A percentile compares a stretch with the other conserved stretches of the same genome.
Conservation (phyloP, 1,140 invertebrate genomes). For the Drosophila mauritiana region DNA sequence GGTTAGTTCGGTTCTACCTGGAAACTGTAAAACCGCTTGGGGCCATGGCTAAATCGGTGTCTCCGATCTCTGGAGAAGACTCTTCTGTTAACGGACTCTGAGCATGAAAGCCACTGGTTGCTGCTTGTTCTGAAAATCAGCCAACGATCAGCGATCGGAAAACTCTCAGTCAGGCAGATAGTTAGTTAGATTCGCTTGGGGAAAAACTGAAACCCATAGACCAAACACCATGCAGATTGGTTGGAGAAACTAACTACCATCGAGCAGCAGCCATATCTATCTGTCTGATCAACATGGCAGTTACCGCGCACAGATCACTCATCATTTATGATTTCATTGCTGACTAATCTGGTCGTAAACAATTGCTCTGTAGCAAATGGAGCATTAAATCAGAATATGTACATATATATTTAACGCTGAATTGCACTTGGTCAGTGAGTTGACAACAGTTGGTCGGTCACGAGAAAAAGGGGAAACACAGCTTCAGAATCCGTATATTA, state of each 20-base stretch:
- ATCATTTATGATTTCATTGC: conserved; percentile 10
- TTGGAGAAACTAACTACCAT: conserved; percentile 1
- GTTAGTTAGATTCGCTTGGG: conserved; percentile 14
- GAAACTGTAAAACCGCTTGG: conserved; percentile 36
- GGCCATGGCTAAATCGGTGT: conserved; percentile 24
- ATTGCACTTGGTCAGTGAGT: conserved; percentile 7
- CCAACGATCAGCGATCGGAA: conserved; percentile 28
- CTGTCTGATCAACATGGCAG: conserved; percentile 3
- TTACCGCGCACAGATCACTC: conserved; percentile 2
- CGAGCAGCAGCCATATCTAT: conserved; percentile 1
- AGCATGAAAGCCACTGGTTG: conserved; percentile 21
- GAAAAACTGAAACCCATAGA: not conserved
- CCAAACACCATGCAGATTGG: conserved; percentile 1
- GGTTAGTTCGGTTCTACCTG: conserved; percentile 33
- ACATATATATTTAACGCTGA: not conserved
- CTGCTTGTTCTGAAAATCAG: conserved; percentile 11
- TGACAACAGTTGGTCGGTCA: conserved; percentile 3
- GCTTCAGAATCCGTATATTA: not conserved
- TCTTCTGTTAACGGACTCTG: conserved; percentile 23
- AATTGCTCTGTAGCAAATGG: conserved; percentile 11
- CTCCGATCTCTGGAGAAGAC: conserved; percentile 30
- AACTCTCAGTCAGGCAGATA: not conserved
- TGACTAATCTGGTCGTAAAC: conserved; percentile 16
- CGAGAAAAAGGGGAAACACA: not conserved
- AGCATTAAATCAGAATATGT: conserved; percentile 13